Base-by-base conservation (phyloP, 2,888 invertebrate species). In the Erebia epiphron region DNA sequence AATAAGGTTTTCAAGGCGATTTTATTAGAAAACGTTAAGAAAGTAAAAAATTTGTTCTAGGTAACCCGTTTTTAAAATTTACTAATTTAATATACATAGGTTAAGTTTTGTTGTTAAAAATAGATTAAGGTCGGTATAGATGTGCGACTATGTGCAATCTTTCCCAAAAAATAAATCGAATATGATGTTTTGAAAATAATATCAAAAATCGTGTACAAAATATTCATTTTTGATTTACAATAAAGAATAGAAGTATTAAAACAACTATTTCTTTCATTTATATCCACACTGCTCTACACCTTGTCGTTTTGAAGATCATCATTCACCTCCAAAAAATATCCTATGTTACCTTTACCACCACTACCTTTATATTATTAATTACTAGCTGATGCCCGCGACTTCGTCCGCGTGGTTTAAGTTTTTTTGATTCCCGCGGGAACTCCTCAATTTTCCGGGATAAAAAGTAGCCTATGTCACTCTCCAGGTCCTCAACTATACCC, bases 81-180 rank as follows among this genome's bases (percentile, higher is more conserved):
- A 18, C 18, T 18, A 54, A 18, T 16, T 18, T 16, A 54, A 26
- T 41, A 70, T 56, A 16, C 4, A n/a, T 60, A 60, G 60, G 1
- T n/a, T 60, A 41, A 60, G 60, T 60, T 60, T 60, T 16, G 16
- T 60, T 43, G 16, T 41, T 60, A 60, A 60, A 41, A n/a, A 11
- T 60, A 16, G 41, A 21, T 46, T 49, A 46, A 18, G 21, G 18
- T 49, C 46, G 46, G 46, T 62, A 62, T 9, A 62, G 62, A 49
- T 62, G 18, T 62, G 62, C 62, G 49, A 62, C 46, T 21, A 9
- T 49, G 62, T 62, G 62, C 62, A 62, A 62, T 62, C 62, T 49
- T 62, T 46, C 18, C 62, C 61, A 62, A 62, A 62, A 26, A 60
- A 43, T 10, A 18, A 21, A 49, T 61, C 16, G 18, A 43, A 61